phyloP scores from a whole-genome alignment of 2,113 vertebrate species.

The Nanorana parkeri region DNA sequence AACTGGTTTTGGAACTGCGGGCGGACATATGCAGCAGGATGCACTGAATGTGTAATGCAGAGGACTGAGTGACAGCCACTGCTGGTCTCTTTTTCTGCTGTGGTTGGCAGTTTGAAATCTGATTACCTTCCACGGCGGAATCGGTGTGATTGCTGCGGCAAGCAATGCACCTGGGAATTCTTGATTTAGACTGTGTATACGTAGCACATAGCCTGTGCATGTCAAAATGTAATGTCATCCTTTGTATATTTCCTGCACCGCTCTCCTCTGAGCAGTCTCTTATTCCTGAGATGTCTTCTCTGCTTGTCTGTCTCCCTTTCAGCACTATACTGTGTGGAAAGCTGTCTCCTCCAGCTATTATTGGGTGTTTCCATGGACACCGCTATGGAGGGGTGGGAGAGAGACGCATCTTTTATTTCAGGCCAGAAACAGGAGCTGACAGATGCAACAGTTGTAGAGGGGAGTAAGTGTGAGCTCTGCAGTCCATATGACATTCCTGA shows the following conservation, averaged over 20 bases:
- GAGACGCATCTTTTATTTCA: constrained; percentile 38
- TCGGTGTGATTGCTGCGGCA: neutral
- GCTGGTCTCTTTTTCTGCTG: neutral
- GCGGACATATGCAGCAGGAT: neutral
- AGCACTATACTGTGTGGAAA: constrained; percentile 15
- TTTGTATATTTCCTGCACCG: neutral
- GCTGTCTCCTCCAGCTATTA: constrained; percentile 53
- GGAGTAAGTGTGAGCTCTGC: constrained; percentile 44
- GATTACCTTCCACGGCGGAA: neutral
- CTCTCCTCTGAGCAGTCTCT: constrained; percentile 6
- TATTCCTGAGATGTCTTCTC: constrained; percentile 11
- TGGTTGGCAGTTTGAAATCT: neutral
- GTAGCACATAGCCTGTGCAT: neutral
- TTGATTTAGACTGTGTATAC: no score
- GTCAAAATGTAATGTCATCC: constrained; percentile 1
- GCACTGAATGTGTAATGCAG: neutral
- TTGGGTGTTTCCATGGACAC: constrained; percentile 56
- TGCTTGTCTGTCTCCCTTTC: constrained; percentile 39
- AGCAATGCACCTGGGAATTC: neutral
- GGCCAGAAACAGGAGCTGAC: constrained; percentile 32
- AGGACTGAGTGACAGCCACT: neutral
- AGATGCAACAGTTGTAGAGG: constrained; percentile 24
- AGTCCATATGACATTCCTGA: neutral
- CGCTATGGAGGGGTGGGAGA: constrained; percentile 32
- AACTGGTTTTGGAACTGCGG: no score